A percentile compares a stretch with the other conserved stretches of the same genome.
phyloP scores from a whole-genome alignment of 2,888 invertebrate genomes.

The Leucania comma region DNA sequence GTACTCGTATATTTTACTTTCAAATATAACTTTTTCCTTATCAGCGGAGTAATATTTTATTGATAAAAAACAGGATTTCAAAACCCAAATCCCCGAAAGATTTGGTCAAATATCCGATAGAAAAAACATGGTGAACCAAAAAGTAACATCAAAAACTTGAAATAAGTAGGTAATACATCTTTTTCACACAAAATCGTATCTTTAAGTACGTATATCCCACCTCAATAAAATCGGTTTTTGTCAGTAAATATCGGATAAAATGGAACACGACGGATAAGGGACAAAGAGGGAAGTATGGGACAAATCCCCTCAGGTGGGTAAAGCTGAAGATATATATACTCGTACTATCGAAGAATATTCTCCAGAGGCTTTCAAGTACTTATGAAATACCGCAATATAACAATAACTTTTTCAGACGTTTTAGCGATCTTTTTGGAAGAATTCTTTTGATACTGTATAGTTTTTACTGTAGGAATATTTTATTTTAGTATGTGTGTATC shows the following conservation, averaged over 20 bases:
- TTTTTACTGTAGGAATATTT: background rate
- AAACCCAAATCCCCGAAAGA: background rate
- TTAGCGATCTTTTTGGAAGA: conserved; percentile 2
- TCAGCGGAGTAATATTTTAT: background rate
- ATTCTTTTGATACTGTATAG: background rate
- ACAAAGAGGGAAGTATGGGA: conserved; percentile 26
- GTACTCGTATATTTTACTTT: background rate
- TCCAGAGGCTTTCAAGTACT: conserved; percentile 28
- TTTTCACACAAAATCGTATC: conserved; percentile 6
- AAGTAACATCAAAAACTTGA: background rate
- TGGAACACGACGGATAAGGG: conserved; percentile 14
- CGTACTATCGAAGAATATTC: conserved; percentile 25
- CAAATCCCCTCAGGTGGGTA: conserved; percentile 33
- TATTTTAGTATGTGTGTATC: background rate
- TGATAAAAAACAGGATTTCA: background rate
- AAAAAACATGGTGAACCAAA: no score
- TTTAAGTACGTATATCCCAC: background rate
- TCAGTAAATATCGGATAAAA: conserved; percentile 38
- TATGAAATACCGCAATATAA: conserved; percentile 18
- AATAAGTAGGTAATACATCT: background rate
- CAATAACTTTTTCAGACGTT: background rate
- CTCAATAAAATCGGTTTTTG: conserved; percentile 23
- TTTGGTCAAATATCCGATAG: conserved; percentile 36
- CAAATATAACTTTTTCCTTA: no score
- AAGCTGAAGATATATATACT: conserved; percentile 4